Evolutionary conservation across 2,113 vertebrate genomes (phyloP).

Genomic region (Notechis scutatus): DNA sequence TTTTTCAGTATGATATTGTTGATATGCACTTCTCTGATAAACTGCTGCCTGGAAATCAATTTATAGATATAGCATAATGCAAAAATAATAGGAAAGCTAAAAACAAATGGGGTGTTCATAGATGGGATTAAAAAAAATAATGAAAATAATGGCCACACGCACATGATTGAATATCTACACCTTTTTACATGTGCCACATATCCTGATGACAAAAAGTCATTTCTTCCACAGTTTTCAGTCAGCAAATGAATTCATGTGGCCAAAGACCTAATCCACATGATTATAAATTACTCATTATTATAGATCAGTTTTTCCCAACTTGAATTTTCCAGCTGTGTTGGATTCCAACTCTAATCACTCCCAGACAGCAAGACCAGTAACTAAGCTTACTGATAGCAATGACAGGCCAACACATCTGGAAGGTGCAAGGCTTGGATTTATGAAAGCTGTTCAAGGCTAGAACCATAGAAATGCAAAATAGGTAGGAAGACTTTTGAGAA

Average conservation of each 20-base stretch:
- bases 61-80: not conserved
- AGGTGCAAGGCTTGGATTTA: not conserved
- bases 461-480: not conserved
- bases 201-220: not conserved
- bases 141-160: not conserved
- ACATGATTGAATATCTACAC: not conserved
- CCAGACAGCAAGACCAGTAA: not conserved
- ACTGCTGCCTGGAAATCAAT: not conserved
- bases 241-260: not conserved
- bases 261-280: not conserved
- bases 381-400: not conserved
- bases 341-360: not conserved
- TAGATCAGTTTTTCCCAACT: not conserved
- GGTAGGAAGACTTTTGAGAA: not conserved
- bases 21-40: not conserved
- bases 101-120: not conserved
- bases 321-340: not conserved
- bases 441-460: not conserved
- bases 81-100: not conserved
- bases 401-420: not conserved
- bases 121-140: not conserved
- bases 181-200: not conserved
- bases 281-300: not conserved
- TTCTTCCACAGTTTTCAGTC: not conserved
- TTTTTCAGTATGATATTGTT: not conserved